These are phyloP conservation scores for Ostrea denselamellosa DNA, from an alignment of 1,140 invertebrate species.

Conservation along the genomic window DNA sequence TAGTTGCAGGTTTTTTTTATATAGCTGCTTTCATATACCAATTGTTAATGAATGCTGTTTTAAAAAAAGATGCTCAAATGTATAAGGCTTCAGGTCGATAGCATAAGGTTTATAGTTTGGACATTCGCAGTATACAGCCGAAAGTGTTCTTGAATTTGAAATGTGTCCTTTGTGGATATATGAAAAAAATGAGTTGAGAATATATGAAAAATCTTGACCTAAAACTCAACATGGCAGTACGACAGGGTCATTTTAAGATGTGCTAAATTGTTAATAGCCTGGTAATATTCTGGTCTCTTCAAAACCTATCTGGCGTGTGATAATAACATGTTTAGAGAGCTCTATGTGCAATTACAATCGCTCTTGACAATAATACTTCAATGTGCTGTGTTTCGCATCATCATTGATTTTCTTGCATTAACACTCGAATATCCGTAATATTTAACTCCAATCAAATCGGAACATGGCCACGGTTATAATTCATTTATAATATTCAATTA, in stretches of 20 bases:
- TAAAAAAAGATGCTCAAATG: too few species aligned
- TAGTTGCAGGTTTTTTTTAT: too few species aligned
- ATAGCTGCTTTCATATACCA: too few species aligned
- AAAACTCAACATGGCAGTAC: neutral
- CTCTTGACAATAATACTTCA: conserved; percentile 30
- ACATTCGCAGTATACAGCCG: too few species aligned
- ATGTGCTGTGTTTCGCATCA: conserved; percentile 17
- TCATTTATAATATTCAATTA: neutral
- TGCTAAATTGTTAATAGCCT: conserved; percentile 3
- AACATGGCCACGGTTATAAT: neutral
- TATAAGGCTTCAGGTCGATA: too few species aligned
- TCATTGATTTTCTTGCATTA: conserved; percentile 28
- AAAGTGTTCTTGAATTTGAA: too few species aligned
- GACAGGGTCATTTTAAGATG: neutral
- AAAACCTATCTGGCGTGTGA: conserved; percentile 8
- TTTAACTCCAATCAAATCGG: conserved; percentile 28
- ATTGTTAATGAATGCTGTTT: too few species aligned
- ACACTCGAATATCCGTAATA: conserved; percentile 18
- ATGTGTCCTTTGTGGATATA: too few species aligned
- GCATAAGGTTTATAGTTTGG: too few species aligned
- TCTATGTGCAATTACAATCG: neutral
- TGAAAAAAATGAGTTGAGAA: neutral
- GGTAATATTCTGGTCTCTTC: neutral
- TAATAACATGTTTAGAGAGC: conserved; percentile 15
- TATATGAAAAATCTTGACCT: neutral